Evolutionary conservation across 2,113 vertebrate species (phyloP), one percentile per base, ranked within the genome.

Genomic region (Chlamydotis undulata): DNA sequence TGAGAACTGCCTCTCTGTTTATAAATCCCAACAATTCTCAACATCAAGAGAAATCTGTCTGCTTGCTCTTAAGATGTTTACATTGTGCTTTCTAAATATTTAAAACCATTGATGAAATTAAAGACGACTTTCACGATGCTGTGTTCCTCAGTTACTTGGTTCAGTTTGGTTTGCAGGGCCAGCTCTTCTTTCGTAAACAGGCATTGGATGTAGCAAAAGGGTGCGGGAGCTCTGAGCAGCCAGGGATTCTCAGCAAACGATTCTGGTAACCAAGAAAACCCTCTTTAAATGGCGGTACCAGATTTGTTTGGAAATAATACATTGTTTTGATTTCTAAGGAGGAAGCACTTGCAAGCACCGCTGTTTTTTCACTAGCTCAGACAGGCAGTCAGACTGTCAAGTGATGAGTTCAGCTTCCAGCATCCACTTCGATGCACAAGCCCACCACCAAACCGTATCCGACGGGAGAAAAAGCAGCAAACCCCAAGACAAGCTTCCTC

Each of bases 1-100:
- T 41, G 53, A 73, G 77, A 71, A 63, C 59, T 14, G 67, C 90
- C 81, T 49, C 59, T 33, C 31, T 82, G 24, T 94, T 94, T 67
- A 59, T 52, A 33, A 37, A 81, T 22, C 90, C 85, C 75, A 64
- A 25, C 67, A 41, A 7, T 75, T 50, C 83, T 6, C 64, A 76
- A 55, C n/a, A 9, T 37, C 74, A 53, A 49, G 64, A 61, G 74
- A 16, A 49, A 64, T 19, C 21, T 19, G 22, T 22, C 85, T 84
- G 71, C 83, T 59, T 56, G 81, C 93, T 93, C 89, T 74, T 31
- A 28, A 86, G 65, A 28, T 73, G 73, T 94, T 95, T 59, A 82
- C 60, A 5, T 17, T 23, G 43, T 6, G 22, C 33, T 90, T 78
- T 87, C 81, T 82, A 92, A 97, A 89, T 90, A 86, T 94, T 96